Evolutionary conservation across 2,888 invertebrate genomes (phyloP), one percentile per base, ranked within the genome.

Genomic region (Patella caerulea): DNA sequence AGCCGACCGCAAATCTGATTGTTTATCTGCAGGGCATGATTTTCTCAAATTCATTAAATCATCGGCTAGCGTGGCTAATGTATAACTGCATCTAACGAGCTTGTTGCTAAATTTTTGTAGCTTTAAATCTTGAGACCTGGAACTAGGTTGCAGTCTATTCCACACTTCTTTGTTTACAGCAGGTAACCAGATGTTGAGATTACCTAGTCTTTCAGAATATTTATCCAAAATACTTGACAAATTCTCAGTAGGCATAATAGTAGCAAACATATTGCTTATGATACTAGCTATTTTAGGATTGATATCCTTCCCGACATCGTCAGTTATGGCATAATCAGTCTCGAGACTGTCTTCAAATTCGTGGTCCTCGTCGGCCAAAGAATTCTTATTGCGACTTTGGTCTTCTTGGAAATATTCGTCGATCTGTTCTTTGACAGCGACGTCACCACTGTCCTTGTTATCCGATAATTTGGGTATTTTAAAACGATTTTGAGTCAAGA

Each of bases 131-230:
- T 56, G 56, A 56, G 56, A 56, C n/a, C 56, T 56, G 56, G 56
- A 15, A 56, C 56, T n/a, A 56, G 56, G n/a, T 56, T 56, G 56
- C n/a, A 56, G 15, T 56, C 56, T 56, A 56, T n/a, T 17, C 56
- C 56, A 56, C 56, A 56, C 56, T 56, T 56, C 56, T 56, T 56
- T 56, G 56, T 56, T 56, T 17, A 56, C n/a, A 17, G 56, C n/a
- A 56, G 56, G 56, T 56, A 56, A 56, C 56, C 56, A 56, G n/a
- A 56, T 56, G 56, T 56, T 56, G 56, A 56, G 56, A n/a, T 56
- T 56, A 15, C 56, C 56, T 5, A 17, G 56, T n/a, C 56, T 56
- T n/a, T 56, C 56, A 56, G 56, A 56, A 56, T 56, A 56, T 56
- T 56, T 56, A 56, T 56, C 56, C 56, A 56, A 17, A 56, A 56